phyloP scores from a whole-genome alignment of 2,888 invertebrate genomes.

The Caradrina kadenii region DNA sequence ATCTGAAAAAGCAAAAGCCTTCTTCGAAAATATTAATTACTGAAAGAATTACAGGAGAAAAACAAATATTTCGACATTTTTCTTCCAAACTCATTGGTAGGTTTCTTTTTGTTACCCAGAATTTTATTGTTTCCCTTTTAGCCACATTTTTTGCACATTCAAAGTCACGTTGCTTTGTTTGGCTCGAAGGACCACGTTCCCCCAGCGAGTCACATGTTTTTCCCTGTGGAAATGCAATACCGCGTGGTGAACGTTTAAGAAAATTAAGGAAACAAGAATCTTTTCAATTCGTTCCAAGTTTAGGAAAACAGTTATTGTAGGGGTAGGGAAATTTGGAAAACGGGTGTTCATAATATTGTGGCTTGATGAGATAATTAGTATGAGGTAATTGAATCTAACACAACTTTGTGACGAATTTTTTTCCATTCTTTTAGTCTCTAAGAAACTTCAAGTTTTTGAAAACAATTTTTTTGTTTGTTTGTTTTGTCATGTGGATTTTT shows the following conservation, averaged over 20 bases:
- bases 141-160: slow-evolving; percentile 36
- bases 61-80: slow-evolving; percentile 20
- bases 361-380: slow-evolving; percentile 14
- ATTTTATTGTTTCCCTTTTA: slow-evolving; percentile 1
- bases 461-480: background rate
- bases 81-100: slow-evolving; percentile 14
- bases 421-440: background rate
- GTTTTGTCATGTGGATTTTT: background rate
- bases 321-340: background rate
- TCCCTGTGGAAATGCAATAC: background rate
- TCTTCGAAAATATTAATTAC: slow-evolving; percentile 8
- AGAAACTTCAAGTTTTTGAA: background rate
- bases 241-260: slow-evolving; percentile 5
- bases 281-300: slow-evolving; percentile 25
- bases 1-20: background rate
- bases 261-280: background rate
- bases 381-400: slow-evolving; percentile 5
- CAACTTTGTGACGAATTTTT: background rate
- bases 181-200: slow-evolving; percentile 2
- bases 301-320: slow-evolving; percentile 3
- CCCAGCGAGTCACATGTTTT: slow-evolving; percentile 32
- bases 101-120: slow-evolving; percentile 15
- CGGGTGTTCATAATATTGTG: slow-evolving; percentile 7
- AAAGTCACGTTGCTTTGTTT: slow-evolving; percentile 38
- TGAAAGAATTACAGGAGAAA: background rate